These are phyloP conservation scores for Siniperca scherzeri DNA, from an alignment of 2,797 vertebrate species.

Conservation along the genomic window DNA sequence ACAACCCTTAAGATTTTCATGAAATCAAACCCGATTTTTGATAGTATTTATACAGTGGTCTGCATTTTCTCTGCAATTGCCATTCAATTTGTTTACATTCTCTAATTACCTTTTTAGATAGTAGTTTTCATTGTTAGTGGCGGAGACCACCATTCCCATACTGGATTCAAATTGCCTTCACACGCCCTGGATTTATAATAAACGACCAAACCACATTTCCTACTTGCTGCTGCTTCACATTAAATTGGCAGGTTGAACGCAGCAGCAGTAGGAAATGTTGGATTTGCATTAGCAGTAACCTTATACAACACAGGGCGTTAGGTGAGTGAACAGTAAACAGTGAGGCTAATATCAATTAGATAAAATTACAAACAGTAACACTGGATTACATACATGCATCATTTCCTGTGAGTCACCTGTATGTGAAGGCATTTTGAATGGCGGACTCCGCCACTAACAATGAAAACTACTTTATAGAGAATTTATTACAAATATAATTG, in stretches of 20 bases:
- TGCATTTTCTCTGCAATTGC: neutral
- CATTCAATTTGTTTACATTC: neutral
- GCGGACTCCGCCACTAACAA: rapidly evolving
- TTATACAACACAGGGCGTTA: neutral
- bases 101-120: neutral
- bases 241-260: neutral
- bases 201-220: neutral
- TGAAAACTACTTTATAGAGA: neutral
- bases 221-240: constrained; percentile 12
- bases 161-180: constrained; percentile 1
- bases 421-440: neutral
- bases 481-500: neutral
- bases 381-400: neutral
- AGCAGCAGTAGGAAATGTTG: neutral
- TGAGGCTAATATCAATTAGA: too few species aligned
- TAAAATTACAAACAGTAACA: too few species aligned
- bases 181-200: constrained; percentile 1
- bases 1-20: neutral
- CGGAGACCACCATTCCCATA: neutral
- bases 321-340: neutral
- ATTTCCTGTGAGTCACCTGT: constrained; percentile 3
- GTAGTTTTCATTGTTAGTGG: constrained; percentile 3
- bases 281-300: constrained; percentile 11
- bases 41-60: neutral
- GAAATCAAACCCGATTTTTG: neutral